Evolutionary conservation across 2,797 vertebrate species (phyloP).

Genomic region (Coregonus ussuriensis): DNA sequence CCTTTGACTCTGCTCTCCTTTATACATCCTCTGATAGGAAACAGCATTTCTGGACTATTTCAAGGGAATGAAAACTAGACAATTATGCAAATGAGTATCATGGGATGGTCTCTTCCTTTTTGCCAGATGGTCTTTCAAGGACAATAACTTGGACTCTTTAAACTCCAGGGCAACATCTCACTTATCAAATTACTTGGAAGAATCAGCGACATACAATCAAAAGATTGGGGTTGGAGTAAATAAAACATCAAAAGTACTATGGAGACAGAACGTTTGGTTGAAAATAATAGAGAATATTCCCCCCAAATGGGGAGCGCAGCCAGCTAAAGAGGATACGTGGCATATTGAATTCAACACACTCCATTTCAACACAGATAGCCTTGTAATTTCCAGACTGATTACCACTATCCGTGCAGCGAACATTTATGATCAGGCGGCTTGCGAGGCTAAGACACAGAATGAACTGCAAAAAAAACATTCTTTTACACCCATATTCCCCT

Average conservation of each 20-base stretch:
- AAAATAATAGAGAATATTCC: background rate
- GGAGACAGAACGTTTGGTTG: background rate
- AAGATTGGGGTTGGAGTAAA: background rate
- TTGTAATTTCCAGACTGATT: too few relatives aligned
- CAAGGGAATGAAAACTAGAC: conserved; percentile 15
- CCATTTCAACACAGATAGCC: background rate
- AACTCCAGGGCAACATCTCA: background rate
- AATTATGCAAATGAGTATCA: conserved; percentile 20
- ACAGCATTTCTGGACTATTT: background rate
- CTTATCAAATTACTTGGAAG: conserved; percentile 10
- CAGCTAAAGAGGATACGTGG: background rate
- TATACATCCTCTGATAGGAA: background rate
- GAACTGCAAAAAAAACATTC: too few relatives aligned
- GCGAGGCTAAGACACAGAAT: too few relatives aligned
- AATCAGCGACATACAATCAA: background rate
- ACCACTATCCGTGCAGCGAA: too few relatives aligned
- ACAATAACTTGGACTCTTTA: background rate
- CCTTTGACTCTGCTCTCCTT: too few relatives aligned
- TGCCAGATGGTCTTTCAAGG: conserved; percentile 21
- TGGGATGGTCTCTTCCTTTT: conserved; percentile 22
- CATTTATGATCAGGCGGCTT: too few relatives aligned
- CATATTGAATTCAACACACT: background rate
- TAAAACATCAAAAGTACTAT: background rate
- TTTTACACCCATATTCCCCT: background rate
- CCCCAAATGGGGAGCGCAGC: background rate